phyloP scores from a whole-genome alignment of 1,140 invertebrate species.

The Sycophila sp. region DNA sequence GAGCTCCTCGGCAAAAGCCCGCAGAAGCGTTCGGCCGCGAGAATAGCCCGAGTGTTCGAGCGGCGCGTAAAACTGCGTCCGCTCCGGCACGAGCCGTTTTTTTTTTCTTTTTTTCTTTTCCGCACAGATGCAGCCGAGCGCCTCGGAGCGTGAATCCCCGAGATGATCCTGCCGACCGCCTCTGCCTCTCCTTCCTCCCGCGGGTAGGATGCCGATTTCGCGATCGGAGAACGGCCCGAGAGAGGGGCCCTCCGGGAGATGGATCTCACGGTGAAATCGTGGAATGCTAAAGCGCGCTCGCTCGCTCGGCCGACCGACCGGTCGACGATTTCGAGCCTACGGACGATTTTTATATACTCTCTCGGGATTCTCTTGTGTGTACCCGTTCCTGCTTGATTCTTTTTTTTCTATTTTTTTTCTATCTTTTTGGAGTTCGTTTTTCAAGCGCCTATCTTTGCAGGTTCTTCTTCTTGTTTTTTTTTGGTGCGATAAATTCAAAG shows the following conservation, averaged over 20 bases:
- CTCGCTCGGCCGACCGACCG: neutral
- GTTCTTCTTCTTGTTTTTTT: neutral
- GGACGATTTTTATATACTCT: too few species aligned
- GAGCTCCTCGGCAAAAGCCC: too few species aligned
- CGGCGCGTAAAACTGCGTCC: too few species aligned
- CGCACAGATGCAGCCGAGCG: neutral
- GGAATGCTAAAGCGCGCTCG: conserved; percentile 13
- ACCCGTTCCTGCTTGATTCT: neutral
- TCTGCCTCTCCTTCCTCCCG: too few species aligned
- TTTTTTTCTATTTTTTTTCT: neutral
- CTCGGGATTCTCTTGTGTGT: too few species aligned
- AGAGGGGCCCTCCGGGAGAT: neutral
- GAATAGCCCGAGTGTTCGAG: too few species aligned
- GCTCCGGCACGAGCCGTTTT: too few species aligned
- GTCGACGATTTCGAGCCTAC: conserved; percentile 15
- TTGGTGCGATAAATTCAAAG: too few species aligned
- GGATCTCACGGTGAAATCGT: conserved; percentile 30
- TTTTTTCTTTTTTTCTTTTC: too few species aligned
- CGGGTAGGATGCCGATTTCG: conserved; percentile 27
- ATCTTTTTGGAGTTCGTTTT: neutral
- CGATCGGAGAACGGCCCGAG: neutral
- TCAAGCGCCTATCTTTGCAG: neutral
- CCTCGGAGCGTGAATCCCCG: neutral
- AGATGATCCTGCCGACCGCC: neutral
- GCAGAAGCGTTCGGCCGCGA: too few species aligned